These are phyloP conservation scores for Mesodorylaimus sp. DNA, from an alignment of 2,888 invertebrate genomes.

Conservation along the genomic window DNA sequence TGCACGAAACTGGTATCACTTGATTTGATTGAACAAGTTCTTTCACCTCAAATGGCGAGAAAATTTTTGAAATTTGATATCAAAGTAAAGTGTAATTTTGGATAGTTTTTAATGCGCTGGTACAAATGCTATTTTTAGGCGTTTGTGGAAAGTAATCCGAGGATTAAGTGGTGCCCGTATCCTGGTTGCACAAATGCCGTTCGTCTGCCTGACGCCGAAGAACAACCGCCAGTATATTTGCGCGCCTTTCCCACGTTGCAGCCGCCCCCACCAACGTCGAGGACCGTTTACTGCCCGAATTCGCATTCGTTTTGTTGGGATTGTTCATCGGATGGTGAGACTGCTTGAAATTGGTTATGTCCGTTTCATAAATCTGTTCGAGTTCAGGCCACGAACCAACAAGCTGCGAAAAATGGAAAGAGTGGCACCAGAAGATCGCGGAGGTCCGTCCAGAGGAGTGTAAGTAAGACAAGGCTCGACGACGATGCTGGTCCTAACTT, in stretches of 20 bases:
- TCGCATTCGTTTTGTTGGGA: conserved; percentile 53
- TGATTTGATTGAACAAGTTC: conserved; percentile 46
- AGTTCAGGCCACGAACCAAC: conserved; percentile 49
- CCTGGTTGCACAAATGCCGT: conserved; percentile 50
- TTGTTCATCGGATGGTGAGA: not conserved
- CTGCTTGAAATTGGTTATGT: not conserved
- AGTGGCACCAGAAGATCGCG: conserved; percentile 43
- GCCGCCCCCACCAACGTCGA: conserved; percentile 36
- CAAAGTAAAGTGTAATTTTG: conserved; percentile 35
- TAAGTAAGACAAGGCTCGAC: conserved; percentile 20
- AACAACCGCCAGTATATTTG: conserved; percentile 9
- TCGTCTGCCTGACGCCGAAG: conserved; percentile 39
- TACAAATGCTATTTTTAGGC: conserved; percentile 35
- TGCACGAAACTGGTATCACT: conserved; percentile 47
- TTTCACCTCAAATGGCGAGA: conserved; percentile 47
- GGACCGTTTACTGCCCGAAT: conserved; percentile 50
- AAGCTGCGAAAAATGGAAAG: conserved; percentile 46
- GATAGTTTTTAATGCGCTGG: not conserved
- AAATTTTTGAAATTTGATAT: conserved; percentile 50
- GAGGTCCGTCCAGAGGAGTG: conserved; percentile 47
- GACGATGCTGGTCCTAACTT: not conserved
- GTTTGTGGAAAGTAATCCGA: conserved; percentile 50
- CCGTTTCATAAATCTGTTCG: conserved; percentile 38
- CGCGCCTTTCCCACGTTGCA: conserved; percentile 12
- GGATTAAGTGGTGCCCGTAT: conserved; percentile 51